Conservation (phyloP, 2,113 vertebrate genomes). For the Strix aluco region DNA sequence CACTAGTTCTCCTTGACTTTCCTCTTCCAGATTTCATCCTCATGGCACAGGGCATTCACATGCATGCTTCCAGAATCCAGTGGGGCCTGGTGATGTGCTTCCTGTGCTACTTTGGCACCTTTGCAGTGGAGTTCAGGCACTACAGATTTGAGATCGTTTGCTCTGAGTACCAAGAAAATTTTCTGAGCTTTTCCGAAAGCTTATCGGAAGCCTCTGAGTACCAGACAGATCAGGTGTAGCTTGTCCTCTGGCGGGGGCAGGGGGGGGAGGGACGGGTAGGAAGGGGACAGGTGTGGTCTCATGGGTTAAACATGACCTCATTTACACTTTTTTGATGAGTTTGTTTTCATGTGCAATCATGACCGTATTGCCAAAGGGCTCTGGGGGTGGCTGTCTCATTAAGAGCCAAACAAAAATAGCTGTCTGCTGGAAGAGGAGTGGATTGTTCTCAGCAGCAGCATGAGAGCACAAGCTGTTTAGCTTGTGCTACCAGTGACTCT, state of each 20-base stretch:
- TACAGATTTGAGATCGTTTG: constrained; percentile 82
- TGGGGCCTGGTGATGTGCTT: constrained; percentile 92
- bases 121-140: constrained; percentile 90
- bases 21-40: constrained; percentile 79
- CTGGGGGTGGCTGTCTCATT: not conserved
- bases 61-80: constrained; percentile 83
- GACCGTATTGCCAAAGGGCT: constrained; percentile 7
- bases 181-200: constrained; percentile 76
- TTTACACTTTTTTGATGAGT: constrained; percentile 13
- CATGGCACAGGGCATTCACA: constrained; percentile 77
- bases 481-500: not conserved
- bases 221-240: constrained; percentile 82
- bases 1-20: constrained; percentile 74
- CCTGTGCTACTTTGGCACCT: constrained; percentile 84
- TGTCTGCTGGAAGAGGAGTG: not conserved
- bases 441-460: not conserved
- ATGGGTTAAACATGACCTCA: constrained; percentile 41
- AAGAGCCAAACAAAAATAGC: not conserved
- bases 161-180: constrained; percentile 77
- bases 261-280: not conserved
- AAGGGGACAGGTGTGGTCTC: constrained; percentile 8
- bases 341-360: constrained; percentile 36
- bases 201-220: constrained; percentile 78
- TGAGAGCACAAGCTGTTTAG: not conserved
- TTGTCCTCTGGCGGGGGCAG: not conserved